Base-by-base conservation (phyloP, 64 coral and sea anemone genomes). In the Stylophora pistillata region DNA sequence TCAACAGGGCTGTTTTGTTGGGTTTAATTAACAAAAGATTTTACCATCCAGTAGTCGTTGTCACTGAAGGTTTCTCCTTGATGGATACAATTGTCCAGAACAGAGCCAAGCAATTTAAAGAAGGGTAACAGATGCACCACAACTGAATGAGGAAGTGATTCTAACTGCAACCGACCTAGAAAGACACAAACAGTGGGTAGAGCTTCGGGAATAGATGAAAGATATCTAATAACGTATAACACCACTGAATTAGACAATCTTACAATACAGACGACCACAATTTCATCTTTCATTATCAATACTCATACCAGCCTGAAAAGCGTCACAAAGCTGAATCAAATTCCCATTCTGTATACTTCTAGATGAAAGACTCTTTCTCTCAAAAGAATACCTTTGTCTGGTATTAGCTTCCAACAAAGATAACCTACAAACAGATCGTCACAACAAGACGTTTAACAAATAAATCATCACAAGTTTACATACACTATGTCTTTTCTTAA, bases 101-200 rank as follows among this genome's bases (percentile, higher is more conserved):
- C 53, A 14, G 80, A 84, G 7, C 60, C 64, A 33, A 84, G 27
- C 15, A 33, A 29, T 62, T 86, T 85, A 62, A 92, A 92, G 27
- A 92, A 78, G 13, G 90, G 90, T 4, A 78, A 31, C 31, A 92
- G 79, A 70, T 92, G 90, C 9, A 85, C 82, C 20, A 92, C 82
- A 21, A 85, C 41, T 18, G 90, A 82, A 71, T 92, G 90, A 0
- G 90, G 83, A 14, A 92, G 32, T 14, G 69, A 71, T 75, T 92
- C 90, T 26, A 77, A 33, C 57, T 74, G 74, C 53, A 86, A 34
- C 11, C 77, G 73, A 13, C 90, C 90, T 92, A 23, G 0, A 71
- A 85, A 86, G 20, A 25, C 25, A 30, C 17, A 53, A 25, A 37
- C 37, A 47, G 37, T 47, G 37, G 7, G 37, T 47, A 47, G 37